Evolutionary conservation across 2,888 invertebrate species (phyloP).

Genomic region (Epinotia brunnichana): DNA sequence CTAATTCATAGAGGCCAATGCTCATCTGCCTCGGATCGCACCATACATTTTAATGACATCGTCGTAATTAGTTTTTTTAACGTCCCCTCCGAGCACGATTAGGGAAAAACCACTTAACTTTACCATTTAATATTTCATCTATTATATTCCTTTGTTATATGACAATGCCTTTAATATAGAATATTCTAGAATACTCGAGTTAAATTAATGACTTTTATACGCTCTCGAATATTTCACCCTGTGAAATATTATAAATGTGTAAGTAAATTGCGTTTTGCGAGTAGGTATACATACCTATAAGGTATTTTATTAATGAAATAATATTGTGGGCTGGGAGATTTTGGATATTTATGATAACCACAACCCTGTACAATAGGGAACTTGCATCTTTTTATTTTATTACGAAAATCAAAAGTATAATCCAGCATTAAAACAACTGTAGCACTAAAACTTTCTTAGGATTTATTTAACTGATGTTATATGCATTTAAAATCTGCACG

Average conservation of each 20-base stretch:
- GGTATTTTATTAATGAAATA: background rate
- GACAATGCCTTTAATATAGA: constrained; percentile 38
- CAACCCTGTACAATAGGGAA: no score
- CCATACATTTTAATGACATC: constrained; percentile 64
- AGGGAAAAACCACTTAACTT: constrained; percentile 59
- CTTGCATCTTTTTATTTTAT: no score
- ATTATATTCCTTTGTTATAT: constrained; percentile 52
- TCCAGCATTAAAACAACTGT: no score
- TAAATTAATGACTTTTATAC: constrained; percentile 25
- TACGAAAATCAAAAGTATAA: no score
- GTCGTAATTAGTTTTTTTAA: constrained; percentile 68
- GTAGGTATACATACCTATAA: background rate
- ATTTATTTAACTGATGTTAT: no score
- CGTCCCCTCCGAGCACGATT: constrained; percentile 63
- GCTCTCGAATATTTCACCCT: background rate
- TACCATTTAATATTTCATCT: constrained; percentile 57
- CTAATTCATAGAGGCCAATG: constrained; percentile 26
- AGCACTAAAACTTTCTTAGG: no score
- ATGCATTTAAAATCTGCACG: no score
- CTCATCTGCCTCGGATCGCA: constrained; percentile 44
- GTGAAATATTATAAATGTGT: constrained; percentile 2
- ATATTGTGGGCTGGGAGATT: background rate
- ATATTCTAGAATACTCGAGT: constrained; percentile 19
- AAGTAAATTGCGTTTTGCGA: background rate
- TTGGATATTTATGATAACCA: background rate